Conservation (phyloP, 1,140 invertebrate genomes). For the Episyrphus balteatus region DNA sequence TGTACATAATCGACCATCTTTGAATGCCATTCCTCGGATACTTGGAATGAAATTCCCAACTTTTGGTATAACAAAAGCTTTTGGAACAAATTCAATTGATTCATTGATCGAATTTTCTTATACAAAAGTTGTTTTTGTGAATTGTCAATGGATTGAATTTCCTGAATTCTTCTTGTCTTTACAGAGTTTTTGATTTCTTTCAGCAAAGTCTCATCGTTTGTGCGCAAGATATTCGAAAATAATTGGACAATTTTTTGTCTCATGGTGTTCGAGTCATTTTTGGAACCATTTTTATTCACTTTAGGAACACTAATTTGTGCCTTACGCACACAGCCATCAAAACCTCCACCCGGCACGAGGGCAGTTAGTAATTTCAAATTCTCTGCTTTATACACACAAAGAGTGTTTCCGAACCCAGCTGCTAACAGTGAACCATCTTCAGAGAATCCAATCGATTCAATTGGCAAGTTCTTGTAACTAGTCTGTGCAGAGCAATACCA, state of each 20-base stretch:
- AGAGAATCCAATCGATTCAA: constrained; percentile 52
- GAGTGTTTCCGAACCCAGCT: constrained; percentile 53
- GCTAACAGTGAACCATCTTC: constrained; percentile 65
- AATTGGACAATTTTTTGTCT: constrained; percentile 17
- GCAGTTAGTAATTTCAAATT: constrained; percentile 44
- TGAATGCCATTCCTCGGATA: constrained; percentile 7
- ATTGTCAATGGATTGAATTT: background rate
- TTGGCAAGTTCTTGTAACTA: constrained; percentile 47
- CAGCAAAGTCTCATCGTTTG: constrained; percentile 18
- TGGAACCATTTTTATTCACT: constrained; percentile 14
- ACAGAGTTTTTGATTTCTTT: constrained; percentile 11
- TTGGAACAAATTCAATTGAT: constrained; percentile 25
- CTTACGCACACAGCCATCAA: constrained; percentile 23
- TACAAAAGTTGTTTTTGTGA: constrained; percentile 10
- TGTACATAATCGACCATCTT: constrained; percentile 10
- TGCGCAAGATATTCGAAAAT: constrained; percentile 17
- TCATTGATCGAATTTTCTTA: constrained; percentile 25
- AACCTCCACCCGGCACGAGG: constrained; percentile 21
- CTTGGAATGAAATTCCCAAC: constrained; percentile 18
- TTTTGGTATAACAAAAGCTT: constrained; percentile 27
- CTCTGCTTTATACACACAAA: constrained; percentile 59
- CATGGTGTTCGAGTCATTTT: constrained; percentile 16
- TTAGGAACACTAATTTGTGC: constrained; percentile 20
- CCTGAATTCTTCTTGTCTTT: background rate
- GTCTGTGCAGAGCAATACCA: constrained; percentile 59